phyloP scores from a whole-genome alignment of 2,888 invertebrate species.

The Hydrotaea diabolus region DNA sequence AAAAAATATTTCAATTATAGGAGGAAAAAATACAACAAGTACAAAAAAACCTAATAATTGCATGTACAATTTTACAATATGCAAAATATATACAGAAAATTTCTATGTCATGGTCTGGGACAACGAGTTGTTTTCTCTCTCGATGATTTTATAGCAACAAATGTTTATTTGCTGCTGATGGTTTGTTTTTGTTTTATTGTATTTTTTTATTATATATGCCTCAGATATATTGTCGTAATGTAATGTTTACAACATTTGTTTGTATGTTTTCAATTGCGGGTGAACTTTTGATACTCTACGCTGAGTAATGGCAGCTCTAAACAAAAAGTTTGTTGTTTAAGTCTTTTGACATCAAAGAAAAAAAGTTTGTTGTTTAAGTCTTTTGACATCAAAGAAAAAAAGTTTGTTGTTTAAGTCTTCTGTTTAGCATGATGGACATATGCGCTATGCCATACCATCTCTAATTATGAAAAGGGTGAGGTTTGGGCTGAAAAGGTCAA shows the following conservation, averaged over 20 bases:
- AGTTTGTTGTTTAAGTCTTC: too few relatives aligned
- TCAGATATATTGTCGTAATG: constrained; percentile 50
- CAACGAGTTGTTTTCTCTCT: constrained; percentile 65
- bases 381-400: too few relatives aligned
- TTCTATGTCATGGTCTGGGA: constrained; percentile 80
- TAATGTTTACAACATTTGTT: constrained; percentile 45
- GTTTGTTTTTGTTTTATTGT: constrained; percentile 23
- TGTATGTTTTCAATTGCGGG: constrained; percentile 28
- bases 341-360: too few relatives aligned
- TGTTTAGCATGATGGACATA: too few relatives aligned
- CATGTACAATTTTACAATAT: constrained; percentile 35
- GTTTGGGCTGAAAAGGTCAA: too few relatives aligned
- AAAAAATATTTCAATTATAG: constrained; percentile 51
- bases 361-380: background rate
- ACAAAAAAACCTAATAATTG: constrained; percentile 39
- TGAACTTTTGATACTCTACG: constrained; percentile 9
- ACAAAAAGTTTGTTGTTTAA: constrained; percentile 39
- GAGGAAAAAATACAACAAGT: constrained; percentile 16
- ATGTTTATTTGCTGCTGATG: background rate
- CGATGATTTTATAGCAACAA: background rate
- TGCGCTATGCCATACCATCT: too few relatives aligned
- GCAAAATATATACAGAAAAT: constrained; percentile 69
- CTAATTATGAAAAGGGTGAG: too few relatives aligned
- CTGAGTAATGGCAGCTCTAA: background rate
- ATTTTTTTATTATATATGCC: constrained; percentile 48